These are phyloP conservation scores for Himalopsyche japonica DNA, from an alignment of 2,888 invertebrate species.

Conservation along the genomic window DNA sequence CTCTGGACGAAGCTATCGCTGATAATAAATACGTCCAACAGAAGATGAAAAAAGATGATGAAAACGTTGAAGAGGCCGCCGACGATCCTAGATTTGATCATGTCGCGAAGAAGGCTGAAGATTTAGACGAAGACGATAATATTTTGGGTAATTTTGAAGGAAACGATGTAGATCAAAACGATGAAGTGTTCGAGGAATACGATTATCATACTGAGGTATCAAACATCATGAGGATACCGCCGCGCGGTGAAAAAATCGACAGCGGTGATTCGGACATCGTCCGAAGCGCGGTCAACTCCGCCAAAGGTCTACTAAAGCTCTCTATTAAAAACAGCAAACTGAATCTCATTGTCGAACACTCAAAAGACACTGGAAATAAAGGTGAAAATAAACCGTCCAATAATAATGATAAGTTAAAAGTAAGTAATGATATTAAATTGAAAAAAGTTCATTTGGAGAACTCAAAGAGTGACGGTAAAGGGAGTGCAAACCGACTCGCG, in stretches of 20 bases:
- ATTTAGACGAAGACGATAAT: conserved; percentile 22
- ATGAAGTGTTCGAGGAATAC: conserved; percentile 44
- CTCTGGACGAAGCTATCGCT: not conserved
- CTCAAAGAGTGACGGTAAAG: not conserved
- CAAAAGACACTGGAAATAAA: not conserved
- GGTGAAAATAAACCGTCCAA: not conserved
- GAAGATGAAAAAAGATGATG: not conserved
- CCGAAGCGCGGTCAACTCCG: conserved; percentile 19
- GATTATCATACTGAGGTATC: conserved; percentile 47
- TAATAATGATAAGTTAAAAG: not conserved
- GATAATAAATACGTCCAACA: conserved; percentile 11
- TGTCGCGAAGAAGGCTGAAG: conserved; percentile 42
- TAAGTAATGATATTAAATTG: not conserved
- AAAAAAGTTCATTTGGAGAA: not conserved
- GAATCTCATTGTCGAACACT: conserved; percentile 8
- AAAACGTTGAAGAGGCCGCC: not conserved
- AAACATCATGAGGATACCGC: conserved; percentile 58
- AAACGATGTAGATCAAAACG: conserved; percentile 17
- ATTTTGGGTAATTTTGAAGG: conserved; percentile 34
- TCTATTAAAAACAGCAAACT: conserved; percentile 25
- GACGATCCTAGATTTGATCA: conserved; percentile 32
- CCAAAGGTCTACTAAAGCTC: conserved; percentile 24
- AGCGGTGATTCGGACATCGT: conserved; percentile 41
- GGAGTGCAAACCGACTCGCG: not conserved
- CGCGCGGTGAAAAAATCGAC: conserved; percentile 46